Base-by-base conservation (phyloP, 2,113 vertebrate genomes). In the Protobothrops mucrosquamatus region DNA sequence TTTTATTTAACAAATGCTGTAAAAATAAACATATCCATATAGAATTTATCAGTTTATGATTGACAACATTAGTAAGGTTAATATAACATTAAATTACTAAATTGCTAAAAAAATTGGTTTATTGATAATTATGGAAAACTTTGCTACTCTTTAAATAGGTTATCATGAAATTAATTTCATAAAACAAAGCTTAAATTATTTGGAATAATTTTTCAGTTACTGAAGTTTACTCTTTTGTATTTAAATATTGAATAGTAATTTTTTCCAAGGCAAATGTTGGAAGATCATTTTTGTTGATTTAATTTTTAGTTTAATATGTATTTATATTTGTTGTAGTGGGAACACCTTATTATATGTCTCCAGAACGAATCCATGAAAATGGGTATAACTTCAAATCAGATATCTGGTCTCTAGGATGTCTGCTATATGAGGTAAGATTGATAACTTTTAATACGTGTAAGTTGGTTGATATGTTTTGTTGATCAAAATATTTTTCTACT, bases 301-400 rank as follows among this genome's bases (percentile, higher is more conserved):
- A 93, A 86, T 52, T 15, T 69, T 55, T 74, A 92, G 93, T 90
- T 1, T 93, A 94, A 94, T 87, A 88, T 93, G 18, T 59, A 88
- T 96, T n/a, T 96, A 85, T 93, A 1, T 95, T 95, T 97, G 93
- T 97, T 98, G 87, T 96, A 98, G 98, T 98, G 96, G 98, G 98
- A 92, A 98, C 98, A 61, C 98, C 98, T 94, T 98, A 98, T 93
- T 98, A 98, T 94, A 98, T 98, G 98, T 98, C 98, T 97, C 98
- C 98, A 89, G 98, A 98, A 98, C 97, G 98, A 94, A 98, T 98
- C 97, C 98, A 98, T 48, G 98, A 98, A 96, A 98, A 98, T 90
- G 98, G 98, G 93, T 98, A 98, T 97, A 98, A 98, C 97, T 98
- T 98, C 97, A 98, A 98, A 95, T 98, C 98, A 95, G 98, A 98